phyloP scores from a whole-genome alignment of 2,113 vertebrate genomes.

The Typhlomys cinereus region DNA sequence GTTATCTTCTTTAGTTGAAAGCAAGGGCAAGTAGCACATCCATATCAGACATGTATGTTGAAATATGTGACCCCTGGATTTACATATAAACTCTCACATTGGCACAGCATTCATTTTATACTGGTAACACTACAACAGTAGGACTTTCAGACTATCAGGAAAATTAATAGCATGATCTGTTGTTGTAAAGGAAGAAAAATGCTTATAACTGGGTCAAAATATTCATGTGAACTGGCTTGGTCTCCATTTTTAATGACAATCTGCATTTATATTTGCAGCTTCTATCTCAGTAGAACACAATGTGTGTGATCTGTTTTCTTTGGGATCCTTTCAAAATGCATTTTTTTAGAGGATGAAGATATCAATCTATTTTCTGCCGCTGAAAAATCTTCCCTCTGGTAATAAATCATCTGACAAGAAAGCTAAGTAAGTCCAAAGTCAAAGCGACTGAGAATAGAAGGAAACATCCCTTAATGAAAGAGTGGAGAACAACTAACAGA shows the following conservation, averaged over 20 bases:
- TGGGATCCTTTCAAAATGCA: conserved; percentile 55
- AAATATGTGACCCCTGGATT: background rate
- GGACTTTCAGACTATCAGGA: background rate
- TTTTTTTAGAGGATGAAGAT: conserved; percentile 12
- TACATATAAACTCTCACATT: background rate
- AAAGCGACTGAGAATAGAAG: background rate
- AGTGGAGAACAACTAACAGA: background rate
- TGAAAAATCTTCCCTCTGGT: background rate
- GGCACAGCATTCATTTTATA: conserved; percentile 38
- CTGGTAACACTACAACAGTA: conserved; percentile 24
- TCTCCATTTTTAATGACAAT: conserved; percentile 65
- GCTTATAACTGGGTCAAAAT: conserved; percentile 45
- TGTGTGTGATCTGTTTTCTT: conserved; percentile 57
- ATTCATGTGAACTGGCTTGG: conserved; percentile 35
- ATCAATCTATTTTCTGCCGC: conserved; percentile 14
- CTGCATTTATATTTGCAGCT: conserved; percentile 59
- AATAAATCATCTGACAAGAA: conserved; percentile 14
- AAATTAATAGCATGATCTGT: conserved; percentile 51
- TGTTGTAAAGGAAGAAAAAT: conserved; percentile 3
- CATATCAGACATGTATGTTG: background rate
- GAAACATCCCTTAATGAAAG: background rate
- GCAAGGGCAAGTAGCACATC: background rate
- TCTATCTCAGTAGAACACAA: conserved; percentile 53
- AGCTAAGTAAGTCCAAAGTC: background rate
- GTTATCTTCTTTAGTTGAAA: background rate